These are phyloP conservation scores for Babyrousa celebensis DNA, from an alignment of 2,797 vertebrate genomes.

Conservation along the genomic window DNA sequence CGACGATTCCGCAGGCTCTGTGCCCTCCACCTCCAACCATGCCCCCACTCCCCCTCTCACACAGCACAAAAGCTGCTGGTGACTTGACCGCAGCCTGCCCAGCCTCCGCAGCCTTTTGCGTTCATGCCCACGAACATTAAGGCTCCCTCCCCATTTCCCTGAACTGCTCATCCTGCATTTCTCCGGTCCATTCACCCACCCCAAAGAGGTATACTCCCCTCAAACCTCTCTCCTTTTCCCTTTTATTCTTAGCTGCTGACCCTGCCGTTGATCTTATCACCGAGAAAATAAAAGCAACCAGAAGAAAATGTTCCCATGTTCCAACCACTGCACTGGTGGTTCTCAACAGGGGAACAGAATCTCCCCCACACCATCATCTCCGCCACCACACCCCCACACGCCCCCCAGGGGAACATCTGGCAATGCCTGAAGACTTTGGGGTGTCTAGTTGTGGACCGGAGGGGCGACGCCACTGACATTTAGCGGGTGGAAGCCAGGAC, in stretches of 20 bases:
- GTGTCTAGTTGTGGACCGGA: background rate
- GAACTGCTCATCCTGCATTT: no score
- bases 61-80: background rate
- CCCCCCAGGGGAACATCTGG: background rate
- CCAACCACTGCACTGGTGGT: background rate
- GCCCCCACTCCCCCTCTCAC: background rate
- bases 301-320: background rate
- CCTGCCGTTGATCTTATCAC: background rate
- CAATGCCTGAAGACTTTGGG: background rate
- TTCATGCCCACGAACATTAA: no score
- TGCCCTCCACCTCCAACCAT: rapidly evolving
- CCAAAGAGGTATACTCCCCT: background rate
- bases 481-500: background rate
- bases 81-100: rapidly evolving
- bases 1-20: background rate
- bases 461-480: background rate
- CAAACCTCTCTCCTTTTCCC: background rate
- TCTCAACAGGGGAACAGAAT: background rate
- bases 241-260: background rate
- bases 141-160: background rate
- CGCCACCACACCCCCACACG: background rate
- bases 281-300: background rate
- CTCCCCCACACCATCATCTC: background rate
- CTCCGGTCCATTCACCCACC: background rate
- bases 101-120: background rate